Evolutionary conservation across 2,888 invertebrate genomes (phyloP).

Genomic region (Lasioglossum morio): DNA sequence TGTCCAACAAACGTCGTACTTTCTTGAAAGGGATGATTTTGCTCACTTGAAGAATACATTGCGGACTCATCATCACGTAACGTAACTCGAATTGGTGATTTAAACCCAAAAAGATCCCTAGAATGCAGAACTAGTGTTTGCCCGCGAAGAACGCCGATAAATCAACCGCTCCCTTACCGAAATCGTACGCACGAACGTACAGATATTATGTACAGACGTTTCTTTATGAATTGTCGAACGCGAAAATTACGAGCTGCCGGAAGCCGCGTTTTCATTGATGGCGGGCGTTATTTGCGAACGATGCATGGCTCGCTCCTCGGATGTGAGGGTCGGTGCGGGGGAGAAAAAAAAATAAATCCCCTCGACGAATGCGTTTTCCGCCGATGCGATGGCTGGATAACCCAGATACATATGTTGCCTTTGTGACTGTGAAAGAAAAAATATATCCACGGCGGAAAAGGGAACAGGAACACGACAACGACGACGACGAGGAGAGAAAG

Average conservation of each 20-base stretch:
- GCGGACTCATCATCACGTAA: background rate
- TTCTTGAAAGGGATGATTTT: too few species aligned
- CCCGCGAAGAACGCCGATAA: background rate
- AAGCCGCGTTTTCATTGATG: constrained; percentile 39
- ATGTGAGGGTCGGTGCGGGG: background rate
- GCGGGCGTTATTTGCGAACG: constrained; percentile 46
- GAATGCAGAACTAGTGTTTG: background rate
- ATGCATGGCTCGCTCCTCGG: constrained; percentile 22
- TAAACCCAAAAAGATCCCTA: too few species aligned
- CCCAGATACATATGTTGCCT: constrained; percentile 41
- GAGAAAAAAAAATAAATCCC: constrained; percentile 47
- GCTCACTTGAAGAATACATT: background rate
- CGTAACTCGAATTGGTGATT: background rate
- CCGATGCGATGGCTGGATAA: constrained; percentile 35
- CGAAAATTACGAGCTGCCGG: constrained; percentile 40
- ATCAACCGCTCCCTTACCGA: background rate
- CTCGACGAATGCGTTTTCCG: constrained; percentile 42
- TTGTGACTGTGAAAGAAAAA: constrained; percentile 21
- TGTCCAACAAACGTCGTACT: too few species aligned
- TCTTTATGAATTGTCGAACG: constrained; percentile 34
- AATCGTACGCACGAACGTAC: background rate
- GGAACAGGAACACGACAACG: background rate
- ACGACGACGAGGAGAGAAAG: background rate
- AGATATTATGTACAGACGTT: constrained; percentile 1
- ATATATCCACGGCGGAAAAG: background rate